These are phyloP conservation scores for Elegia similella DNA, from an alignment of 2,888 invertebrate species.

Conservation along the genomic window DNA sequence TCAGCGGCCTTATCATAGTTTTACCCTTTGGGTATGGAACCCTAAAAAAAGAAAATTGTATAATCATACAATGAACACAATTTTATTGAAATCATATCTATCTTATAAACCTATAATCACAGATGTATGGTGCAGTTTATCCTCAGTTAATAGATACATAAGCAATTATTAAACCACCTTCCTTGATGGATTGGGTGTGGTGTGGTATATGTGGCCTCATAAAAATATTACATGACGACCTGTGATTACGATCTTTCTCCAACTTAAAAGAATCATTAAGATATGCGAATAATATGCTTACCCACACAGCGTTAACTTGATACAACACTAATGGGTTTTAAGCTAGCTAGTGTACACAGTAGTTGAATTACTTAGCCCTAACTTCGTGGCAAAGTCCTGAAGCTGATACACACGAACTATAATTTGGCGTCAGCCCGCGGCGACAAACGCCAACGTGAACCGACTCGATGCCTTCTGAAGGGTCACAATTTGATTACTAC, in stretches of 20 bases:
- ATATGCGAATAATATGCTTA: background rate
- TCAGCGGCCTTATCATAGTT: too few species aligned
- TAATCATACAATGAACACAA: too few species aligned
- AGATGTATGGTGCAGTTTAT: too few species aligned
- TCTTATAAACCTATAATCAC: too few species aligned
- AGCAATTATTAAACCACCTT: too few species aligned
- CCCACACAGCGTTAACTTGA: background rate
- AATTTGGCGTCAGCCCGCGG: constrained; percentile 30
- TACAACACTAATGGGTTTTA: background rate
- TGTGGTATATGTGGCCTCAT: too few species aligned
- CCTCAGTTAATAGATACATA: too few species aligned
- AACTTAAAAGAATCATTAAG: background rate
- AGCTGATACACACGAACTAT: constrained; percentile 25
- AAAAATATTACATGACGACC: too few species aligned
- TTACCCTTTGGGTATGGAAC: too few species aligned
- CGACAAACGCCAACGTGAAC: constrained; percentile 35
- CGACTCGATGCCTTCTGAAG: constrained; percentile 29
- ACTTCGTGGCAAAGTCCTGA: constrained; percentile 29
- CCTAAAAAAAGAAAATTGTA: too few species aligned
- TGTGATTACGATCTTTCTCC: background rate
- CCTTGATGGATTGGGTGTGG: too few species aligned
- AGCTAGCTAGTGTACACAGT: constrained; percentile 10
- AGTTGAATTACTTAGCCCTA: constrained; percentile 19
- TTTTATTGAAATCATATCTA: too few species aligned
- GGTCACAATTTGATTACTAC: constrained; percentile 35